Evolutionary conservation across 2,888 invertebrate genomes (phyloP).

Genomic region (Campoletis raptor): DNA sequence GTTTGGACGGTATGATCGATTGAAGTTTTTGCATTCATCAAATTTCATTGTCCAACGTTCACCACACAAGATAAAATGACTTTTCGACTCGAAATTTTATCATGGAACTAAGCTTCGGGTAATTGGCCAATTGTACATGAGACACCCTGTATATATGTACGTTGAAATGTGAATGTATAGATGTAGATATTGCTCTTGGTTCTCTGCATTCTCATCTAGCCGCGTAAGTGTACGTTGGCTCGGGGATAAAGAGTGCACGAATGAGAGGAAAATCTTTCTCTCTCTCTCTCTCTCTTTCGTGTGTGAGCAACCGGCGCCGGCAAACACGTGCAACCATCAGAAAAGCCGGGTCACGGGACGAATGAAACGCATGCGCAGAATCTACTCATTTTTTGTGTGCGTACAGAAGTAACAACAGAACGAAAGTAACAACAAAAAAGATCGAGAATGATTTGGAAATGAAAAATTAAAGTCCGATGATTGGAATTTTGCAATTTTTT

Average conservation of each 20-base stretch:
- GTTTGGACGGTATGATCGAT: not conserved
- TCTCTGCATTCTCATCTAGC: constrained; percentile 52
- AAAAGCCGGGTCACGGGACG: constrained; percentile 66
- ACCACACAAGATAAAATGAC: not conserved
- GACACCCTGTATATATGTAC: not conserved
- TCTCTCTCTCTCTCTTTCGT: not conserved
- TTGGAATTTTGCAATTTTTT: no score
- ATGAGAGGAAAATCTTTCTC: constrained; percentile 14
- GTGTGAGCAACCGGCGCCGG: constrained; percentile 49
- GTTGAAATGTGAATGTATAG: not conserved
- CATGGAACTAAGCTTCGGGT: not conserved
- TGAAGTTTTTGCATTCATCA: not conserved
- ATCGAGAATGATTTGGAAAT: no score
- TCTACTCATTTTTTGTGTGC: not conserved
- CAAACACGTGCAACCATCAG: constrained; percentile 67
- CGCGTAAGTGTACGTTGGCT: constrained; percentile 19
- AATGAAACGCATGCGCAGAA: constrained; percentile 34
- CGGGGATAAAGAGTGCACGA: constrained; percentile 45
- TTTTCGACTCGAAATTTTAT: not conserved
- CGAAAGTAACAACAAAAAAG: no score
- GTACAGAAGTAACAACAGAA: no score
- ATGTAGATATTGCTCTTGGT: constrained; percentile 17
- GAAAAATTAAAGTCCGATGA: no score
- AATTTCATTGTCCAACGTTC: not conserved
- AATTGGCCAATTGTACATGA: not conserved